These are phyloP conservation scores for Phrynosoma blainvillii DNA, from an alignment of 2,113 vertebrate genomes.

Conservation along the genomic window DNA sequence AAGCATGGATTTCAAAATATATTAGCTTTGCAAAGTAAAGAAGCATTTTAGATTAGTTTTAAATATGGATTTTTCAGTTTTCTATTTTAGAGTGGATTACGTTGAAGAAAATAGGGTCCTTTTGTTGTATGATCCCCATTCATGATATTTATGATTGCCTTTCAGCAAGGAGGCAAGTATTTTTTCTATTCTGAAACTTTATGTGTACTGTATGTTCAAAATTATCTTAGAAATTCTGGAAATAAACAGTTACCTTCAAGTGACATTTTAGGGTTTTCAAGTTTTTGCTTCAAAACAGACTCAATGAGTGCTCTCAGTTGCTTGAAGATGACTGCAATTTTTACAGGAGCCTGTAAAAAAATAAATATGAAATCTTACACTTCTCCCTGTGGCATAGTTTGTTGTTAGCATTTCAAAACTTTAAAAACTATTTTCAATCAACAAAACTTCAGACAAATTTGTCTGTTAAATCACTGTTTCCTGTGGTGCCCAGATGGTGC, in stretches of 20 bases:
- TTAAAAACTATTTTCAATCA: neutral
- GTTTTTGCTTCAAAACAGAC: constrained; percentile 90
- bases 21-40: neutral
- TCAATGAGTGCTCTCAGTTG: constrained; percentile 93
- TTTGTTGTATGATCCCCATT: neutral
- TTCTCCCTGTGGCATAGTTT: neutral
- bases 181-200: neutral
- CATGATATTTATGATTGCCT: neutral
- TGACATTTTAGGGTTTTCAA: constrained; percentile 93
- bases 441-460: neutral
- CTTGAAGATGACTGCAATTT: constrained; percentile 98
- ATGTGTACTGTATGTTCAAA: neutral
- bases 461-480: neutral
- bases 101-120: too few relatives aligned
- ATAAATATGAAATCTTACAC: neutral
- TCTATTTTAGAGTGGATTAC: accelerated
- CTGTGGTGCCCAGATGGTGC: neutral
- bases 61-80: neutral
- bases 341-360: constrained; percentile 88
- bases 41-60: neutral
- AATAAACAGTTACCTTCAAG: constrained; percentile 87
- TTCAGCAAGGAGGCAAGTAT: neutral
- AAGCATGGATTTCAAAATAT: neutral
- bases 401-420: neutral
- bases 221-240: neutral